Base-by-base conservation (phyloP, 2,797 vertebrate genomes). In the Percopsis omiscomaycus region DNA sequence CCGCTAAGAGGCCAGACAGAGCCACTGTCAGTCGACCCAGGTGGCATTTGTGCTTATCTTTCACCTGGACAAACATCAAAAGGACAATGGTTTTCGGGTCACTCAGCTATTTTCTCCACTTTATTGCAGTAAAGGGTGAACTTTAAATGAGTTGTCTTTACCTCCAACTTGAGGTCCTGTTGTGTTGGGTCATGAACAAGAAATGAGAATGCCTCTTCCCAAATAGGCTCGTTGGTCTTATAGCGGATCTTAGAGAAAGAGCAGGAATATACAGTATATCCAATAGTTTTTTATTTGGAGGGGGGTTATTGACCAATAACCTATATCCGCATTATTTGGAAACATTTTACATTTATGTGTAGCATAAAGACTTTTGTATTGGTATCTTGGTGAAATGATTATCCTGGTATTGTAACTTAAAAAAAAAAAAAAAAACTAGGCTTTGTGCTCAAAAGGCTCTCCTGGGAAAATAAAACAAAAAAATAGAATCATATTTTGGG, bases 161-260 rank as follows among this genome's bases (percentile, higher is more conserved):
- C 98, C 96, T 98, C 96, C 51, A 98, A 84, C 80, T 96, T 95
- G 0, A 99, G 94, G 67, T 97, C 95, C 88, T 98, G 96, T 71
- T 92, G 91, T 80, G 81, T 94, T 50, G 98, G 97, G 82, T 99
- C 96, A 86, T 98, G 97, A 59, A 99, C 86, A 29, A 97, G 95
- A 87, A 99, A 99, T 27, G 94, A 94, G 70, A 98, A 97, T 14
- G 94, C 91, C 54, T 98, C 96, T 66, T 99, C 97, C 98, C 98
- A 99, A 6, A 99, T 90, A 0, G 98, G 98, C 75, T 99, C 96
- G 65, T 91, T 95, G 62, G 95, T 98, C 90, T 96, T 99, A 79
- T 94, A 96, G 4, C 96, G 95, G 81, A 98, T 92, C 97, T 99
- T 66, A 50, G 61, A 15, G 15, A 16, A 15, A 16, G 3, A 8